Evolutionary conservation across 2,888 invertebrate genomes (phyloP).

Genomic region (Sthenelais limicola): DNA sequence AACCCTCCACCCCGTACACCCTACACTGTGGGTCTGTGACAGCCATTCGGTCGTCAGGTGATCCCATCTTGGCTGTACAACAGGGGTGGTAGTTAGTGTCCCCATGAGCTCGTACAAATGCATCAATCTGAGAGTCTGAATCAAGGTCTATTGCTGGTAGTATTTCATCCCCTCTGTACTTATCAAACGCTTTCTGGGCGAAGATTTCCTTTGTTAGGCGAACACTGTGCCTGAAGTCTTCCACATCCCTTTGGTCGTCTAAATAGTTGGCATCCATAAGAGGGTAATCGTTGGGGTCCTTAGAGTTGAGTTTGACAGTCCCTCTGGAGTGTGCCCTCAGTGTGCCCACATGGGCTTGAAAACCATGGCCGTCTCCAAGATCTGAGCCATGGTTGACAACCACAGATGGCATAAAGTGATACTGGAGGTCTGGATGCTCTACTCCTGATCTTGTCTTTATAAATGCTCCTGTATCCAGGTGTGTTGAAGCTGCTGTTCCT

Average conservation of each 20-base stretch:
- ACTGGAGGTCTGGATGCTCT: slow-evolving; percentile 74
- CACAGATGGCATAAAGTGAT: slow-evolving; percentile 74
- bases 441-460: slow-evolving; percentile 68
- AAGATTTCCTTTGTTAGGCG: slow-evolving; percentile 67
- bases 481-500: slow-evolving; percentile 73
- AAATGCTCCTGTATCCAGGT: slow-evolving; percentile 74
- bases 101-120: slow-evolving; percentile 66
- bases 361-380: slow-evolving; percentile 73
- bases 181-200: slow-evolving; percentile 69
- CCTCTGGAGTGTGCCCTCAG: slow-evolving; percentile 90
- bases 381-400: slow-evolving; percentile 74
- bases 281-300: slow-evolving; percentile 85
- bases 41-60: slow-evolving; percentile 71
- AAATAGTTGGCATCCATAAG: slow-evolving; percentile 94
- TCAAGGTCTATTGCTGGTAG: slow-evolving; percentile 60
- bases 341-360: slow-evolving; percentile 74
- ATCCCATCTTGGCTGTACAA: slow-evolving; percentile 84
- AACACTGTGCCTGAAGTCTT: slow-evolving; percentile 63
- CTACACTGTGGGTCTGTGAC: slow-evolving; percentile 79
- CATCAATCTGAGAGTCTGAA: slow-evolving; percentile 70
- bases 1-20: slow-evolving; percentile 75
- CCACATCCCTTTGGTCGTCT: slow-evolving; percentile 77
- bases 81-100: slow-evolving; percentile 84
- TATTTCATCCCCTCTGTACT: slow-evolving; percentile 62
- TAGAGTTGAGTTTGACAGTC: slow-evolving; percentile 81